A percentile compares a stretch with the other conserved stretches of the same genome.
Conservation (phyloP, 2,797 vertebrate species). For the Myotis myotis region DNA sequence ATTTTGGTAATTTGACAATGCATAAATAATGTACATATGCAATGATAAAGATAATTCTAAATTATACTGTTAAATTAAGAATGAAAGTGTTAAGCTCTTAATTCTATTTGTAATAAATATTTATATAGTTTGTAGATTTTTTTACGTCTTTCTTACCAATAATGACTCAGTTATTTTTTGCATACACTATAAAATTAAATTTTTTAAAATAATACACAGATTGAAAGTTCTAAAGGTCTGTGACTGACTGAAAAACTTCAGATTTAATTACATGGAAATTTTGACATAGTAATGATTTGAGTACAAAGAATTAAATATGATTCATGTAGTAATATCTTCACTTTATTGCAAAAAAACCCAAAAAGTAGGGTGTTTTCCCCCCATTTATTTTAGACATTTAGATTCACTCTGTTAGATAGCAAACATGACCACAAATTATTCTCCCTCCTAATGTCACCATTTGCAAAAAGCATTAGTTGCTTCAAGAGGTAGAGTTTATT, state of each 20-base stretch:
- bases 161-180: constrained; percentile 1
- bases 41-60: constrained; percentile 50
- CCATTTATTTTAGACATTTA: neutral
- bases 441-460: neutral
- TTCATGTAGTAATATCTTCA: neutral
- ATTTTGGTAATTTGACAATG: constrained; percentile 68
- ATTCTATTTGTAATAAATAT: constrained; percentile 38
- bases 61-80: constrained; percentile 18
- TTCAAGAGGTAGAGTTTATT: neutral
- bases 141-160: neutral
- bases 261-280: neutral
- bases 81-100: neutral
- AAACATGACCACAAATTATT: neutral
- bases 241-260: constrained; percentile 25
- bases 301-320: constrained; percentile 37
- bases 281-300: neutral
- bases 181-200: neutral
- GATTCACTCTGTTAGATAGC: neutral
- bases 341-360: neutral
- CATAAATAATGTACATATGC: constrained; percentile 55
- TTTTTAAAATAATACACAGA: constrained; percentile 43
- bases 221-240: constrained; percentile 3
- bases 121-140: neutral
- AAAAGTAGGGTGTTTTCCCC: neutral
- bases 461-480: neutral